Evolutionary conservation across 30 jellyfish, hydroid and myxozoan genomes (phyloP), one percentile per base, ranked within the genome.

Genomic region (Aurelia aurita): DNA sequence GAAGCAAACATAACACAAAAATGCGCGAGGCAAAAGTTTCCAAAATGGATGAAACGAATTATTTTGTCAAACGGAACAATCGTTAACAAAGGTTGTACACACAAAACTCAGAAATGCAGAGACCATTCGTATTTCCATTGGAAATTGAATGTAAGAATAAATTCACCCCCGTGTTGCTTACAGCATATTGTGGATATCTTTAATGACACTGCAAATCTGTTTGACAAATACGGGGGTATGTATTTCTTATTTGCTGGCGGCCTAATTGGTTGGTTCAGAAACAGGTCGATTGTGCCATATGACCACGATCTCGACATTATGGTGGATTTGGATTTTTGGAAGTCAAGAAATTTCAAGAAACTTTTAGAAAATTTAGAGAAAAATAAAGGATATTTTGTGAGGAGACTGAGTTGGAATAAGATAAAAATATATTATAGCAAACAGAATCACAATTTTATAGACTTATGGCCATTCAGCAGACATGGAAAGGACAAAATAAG

Each of bases 111-210:
- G 11, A 34, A 59, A 57, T 84, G 93, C 29, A 59, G 78, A 8
- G 53, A 53, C 32, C 35, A 8, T 16, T 87, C 93, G 20, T 72
- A 84, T 59, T 84, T 63, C 47, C 63, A 84, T 43, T 20, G 32
- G 32, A 60, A 72, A 49, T 26, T 69, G 28, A 29, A 54, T 9
- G 49, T 0, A 43, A 14, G 93, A 22, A 84, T 84, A 11, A 84
- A 84, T 61, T 58, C 87, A 62, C 87, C 87, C 53, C 93, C 93
- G 53, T 84, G 93, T 35, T 84, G 93, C 49, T 35, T 28, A 21
- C 45, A 45, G 49, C 80, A 84, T 43, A 49, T 84, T 18, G 31
- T 84, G 0, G 87, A 71, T 15, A 69, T 84, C 12, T 84, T 63
- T 57, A 31, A 75, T 7, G 23, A 55, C 21, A n/a, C 73, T 32